phyloP scores from a whole-genome alignment of 1,140 invertebrate species.

The Callitettix versicolor region DNA sequence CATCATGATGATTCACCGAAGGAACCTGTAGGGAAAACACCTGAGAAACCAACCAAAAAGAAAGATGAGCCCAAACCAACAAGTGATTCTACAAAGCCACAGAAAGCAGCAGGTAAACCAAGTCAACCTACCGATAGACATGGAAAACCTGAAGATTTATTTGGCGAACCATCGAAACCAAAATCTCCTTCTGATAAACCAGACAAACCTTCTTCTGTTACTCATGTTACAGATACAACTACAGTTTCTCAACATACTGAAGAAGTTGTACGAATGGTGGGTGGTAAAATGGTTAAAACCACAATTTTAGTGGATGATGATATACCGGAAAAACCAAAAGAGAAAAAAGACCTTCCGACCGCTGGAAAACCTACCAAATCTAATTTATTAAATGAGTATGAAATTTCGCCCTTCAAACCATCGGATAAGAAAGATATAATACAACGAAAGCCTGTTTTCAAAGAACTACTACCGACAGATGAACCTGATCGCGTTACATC shows the following conservation, averaged over 20 bases:
- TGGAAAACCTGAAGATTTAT: slow-evolving; percentile 5
- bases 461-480: not conserved
- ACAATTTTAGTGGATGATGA: not conserved
- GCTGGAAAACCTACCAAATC: not conserved
- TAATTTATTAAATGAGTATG: not conserved
- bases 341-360: not conserved
- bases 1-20: no score
- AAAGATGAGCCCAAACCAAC: no score
- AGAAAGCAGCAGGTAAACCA: slow-evolving; percentile 12
- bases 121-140: not conserved
- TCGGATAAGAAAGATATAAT: no score
- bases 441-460: no score
- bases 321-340: not conserved
- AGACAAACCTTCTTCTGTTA: not conserved
- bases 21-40: no score
- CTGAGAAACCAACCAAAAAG: no score
- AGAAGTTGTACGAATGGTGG: slow-evolving; percentile 20
- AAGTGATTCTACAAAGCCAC: slow-evolving; percentile 4
- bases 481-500: slow-evolving; percentile 6
- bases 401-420: no score
- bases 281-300: slow-evolving; percentile 19
- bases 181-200: no score
- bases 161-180: slow-evolving; percentile 1
- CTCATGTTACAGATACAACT: not conserved
- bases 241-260: not conserved